These are phyloP conservation scores for Porites lutea DNA, from an alignment of 64 coral and sea anemone genomes.

Conservation along the genomic window DNA sequence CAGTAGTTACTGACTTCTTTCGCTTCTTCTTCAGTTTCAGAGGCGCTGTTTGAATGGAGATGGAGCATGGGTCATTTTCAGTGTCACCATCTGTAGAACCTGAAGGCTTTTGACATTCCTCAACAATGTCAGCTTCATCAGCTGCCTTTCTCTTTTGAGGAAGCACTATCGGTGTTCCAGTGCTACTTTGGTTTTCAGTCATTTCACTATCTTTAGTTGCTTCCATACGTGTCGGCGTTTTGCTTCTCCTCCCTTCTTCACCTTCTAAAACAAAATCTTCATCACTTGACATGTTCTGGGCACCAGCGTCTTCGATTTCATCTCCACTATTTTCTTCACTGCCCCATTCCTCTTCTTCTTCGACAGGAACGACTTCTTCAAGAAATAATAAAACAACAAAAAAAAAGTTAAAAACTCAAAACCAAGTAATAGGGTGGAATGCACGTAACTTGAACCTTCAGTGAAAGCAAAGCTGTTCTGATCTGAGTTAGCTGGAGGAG, in stretches of 20 bases:
- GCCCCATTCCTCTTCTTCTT: conserved; percentile 79
- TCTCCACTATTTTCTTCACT: conserved; percentile 85
- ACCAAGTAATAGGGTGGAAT: too few species aligned
- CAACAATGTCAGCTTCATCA: not conserved
- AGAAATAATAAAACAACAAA: not conserved
- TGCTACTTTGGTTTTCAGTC: not conserved
- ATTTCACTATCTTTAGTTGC: not conserved
- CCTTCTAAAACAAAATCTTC: conserved; percentile 75
- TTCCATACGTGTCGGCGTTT: not conserved
- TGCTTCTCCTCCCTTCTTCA: conserved; percentile 27
- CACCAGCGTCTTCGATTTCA: conserved; percentile 75
- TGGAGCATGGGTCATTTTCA: conserved; percentile 28
- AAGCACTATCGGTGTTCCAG: not conserved
- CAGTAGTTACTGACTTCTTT: conserved; percentile 14
- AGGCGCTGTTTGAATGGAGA: conserved; percentile 63
- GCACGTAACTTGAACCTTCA: too few species aligned
- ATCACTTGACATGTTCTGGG: conserved; percentile 63
- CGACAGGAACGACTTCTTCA: conserved; percentile 27
- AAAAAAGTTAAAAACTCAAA: not conserved
- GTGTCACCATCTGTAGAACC: not conserved
- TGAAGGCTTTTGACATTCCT: not conserved
- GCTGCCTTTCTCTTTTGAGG: conserved; percentile 48
- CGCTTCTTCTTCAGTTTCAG: conserved; percentile 58
- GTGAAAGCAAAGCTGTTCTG: too few species aligned
- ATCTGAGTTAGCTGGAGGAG: too few species aligned